A percentile compares a stretch with the other conserved stretches of the same genome.
These are phyloP conservation scores for Cochlearius cochlearius DNA, from an alignment of 2,113 vertebrate species.

Conservation along the genomic window DNA sequence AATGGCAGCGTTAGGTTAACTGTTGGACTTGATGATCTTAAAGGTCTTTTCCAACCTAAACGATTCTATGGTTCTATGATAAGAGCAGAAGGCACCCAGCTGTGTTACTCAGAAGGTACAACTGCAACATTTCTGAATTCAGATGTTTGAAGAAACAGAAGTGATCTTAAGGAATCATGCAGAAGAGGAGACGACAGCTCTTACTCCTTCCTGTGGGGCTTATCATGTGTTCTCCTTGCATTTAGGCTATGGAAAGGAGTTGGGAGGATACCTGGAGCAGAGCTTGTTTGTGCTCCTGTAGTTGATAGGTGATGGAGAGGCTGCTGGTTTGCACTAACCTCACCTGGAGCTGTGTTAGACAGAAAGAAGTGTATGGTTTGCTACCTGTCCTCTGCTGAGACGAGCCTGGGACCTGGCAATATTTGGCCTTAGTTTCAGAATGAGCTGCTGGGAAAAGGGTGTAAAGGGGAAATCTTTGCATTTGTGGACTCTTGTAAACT, in stretches of 20 bases:
- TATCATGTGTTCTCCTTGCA: rapidly evolving
- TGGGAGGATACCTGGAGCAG: background rate
- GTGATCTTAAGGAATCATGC: background rate
- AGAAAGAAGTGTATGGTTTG: background rate
- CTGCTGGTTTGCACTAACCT: background rate
- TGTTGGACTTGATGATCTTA: too few relatives aligned
- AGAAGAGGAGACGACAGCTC: background rate
- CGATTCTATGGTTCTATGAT: too few relatives aligned
- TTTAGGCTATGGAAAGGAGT: background rate
- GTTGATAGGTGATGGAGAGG: background rate
- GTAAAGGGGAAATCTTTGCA: background rate
- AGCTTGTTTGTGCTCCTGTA: background rate
- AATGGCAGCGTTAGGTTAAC: too few relatives aligned
- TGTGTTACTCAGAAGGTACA: background rate
- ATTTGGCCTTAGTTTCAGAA: background rate
- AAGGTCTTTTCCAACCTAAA: too few relatives aligned
- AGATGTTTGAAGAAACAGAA: background rate
- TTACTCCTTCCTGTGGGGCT: background rate
- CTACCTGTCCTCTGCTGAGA: background rate
- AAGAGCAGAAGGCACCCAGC: background rate
- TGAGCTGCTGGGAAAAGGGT: background rate
- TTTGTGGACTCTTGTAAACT: background rate
- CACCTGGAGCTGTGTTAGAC: background rate
- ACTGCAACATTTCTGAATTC: background rate
- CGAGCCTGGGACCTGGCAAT: background rate